Base-by-base conservation (phyloP, 2,797 vertebrate species). In the Rhabdomys pumilio region DNA sequence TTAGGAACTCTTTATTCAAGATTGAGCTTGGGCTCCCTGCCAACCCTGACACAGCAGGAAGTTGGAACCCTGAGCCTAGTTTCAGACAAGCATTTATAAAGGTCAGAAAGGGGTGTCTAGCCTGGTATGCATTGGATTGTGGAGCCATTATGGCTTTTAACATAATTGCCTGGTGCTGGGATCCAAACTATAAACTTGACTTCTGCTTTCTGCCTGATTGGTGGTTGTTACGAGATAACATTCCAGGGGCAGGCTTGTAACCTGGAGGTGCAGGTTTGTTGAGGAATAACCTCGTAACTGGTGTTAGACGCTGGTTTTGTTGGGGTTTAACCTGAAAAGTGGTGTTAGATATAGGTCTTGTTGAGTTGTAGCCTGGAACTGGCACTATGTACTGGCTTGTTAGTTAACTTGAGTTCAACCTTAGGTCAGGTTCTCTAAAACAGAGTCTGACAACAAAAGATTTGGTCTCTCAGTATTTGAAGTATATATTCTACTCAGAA, bases 401-500 rank as follows among this genome's bases (percentile, higher is more conserved):
- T 69, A 69, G 34, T n/a, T 69, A 69, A 20, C 34, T 69, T 34
- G 65, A 34, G 31, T 34, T 67, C 65, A 67, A 67, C 65, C 65
- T 17, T 34, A 67, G 6, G 31, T 69, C 34, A n/a, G 34, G 34
- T n/a, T 69, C 67, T 69, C 34, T 69, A 19, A n/a, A 69, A 69
- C 17, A 17, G 67, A 69, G n/a, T 69, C 34, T 69, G 67, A n/a
- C n/a, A 1, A 1, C 17, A 69, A n/a, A n/a, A n/a, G 67, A 69
- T 19, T 69, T 69, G 67, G 6, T 69, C 34, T 69, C 15, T 69
- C 34, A n/a, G 34, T 86, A 97, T 96, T 97, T 96, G 67, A 96
- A 73, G 82, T 95, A 90, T 96, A 96, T 96, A 94, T 86, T 96
- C 84, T 72, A 93, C 96, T 96, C 63, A 93, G 72, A 87, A 90